Evolutionary conservation across 2,888 invertebrate species (phyloP).

Genomic region (Stenodema calcarata): DNA sequence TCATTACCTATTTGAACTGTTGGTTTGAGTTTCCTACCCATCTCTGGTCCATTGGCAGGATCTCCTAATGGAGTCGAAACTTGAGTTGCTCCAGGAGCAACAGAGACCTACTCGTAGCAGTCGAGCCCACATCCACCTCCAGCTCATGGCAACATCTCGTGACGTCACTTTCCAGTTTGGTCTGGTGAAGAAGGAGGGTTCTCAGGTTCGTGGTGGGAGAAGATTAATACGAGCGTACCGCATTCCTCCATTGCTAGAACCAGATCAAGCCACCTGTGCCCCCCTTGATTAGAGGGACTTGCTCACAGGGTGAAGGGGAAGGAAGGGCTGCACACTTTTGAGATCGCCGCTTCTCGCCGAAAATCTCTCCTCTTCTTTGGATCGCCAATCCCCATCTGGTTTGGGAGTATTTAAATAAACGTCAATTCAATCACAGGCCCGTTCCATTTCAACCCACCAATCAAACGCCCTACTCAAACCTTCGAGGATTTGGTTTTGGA

Average conservation of each 20-base stretch:
- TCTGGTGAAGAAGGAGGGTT: background rate
- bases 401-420: background rate
- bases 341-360: constrained; percentile 9
- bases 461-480: background rate
- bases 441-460: background rate
- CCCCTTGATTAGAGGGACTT: constrained; percentile 41
- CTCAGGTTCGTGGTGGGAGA: constrained; percentile 6
- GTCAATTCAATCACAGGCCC: constrained; percentile 14
- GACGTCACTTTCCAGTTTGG: constrained; percentile 39
- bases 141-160: constrained; percentile 14
- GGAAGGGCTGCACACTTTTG: constrained; percentile 3
- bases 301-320: background rate
- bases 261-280: constrained; percentile 50
- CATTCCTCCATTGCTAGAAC: constrained; percentile 49
- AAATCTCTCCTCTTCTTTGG: background rate
- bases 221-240: constrained; percentile 49
- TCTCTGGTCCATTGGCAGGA: background rate
- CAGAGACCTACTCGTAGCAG: background rate
- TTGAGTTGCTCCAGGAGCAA: background rate
- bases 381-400: background rate
- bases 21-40: background rate
- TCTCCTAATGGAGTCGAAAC: background rate
- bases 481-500: background rate
- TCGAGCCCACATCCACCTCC: background rate
- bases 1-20: no score